Conservation (phyloP, 2,888 invertebrate genomes). For the Ormyrus thymus region DNA sequence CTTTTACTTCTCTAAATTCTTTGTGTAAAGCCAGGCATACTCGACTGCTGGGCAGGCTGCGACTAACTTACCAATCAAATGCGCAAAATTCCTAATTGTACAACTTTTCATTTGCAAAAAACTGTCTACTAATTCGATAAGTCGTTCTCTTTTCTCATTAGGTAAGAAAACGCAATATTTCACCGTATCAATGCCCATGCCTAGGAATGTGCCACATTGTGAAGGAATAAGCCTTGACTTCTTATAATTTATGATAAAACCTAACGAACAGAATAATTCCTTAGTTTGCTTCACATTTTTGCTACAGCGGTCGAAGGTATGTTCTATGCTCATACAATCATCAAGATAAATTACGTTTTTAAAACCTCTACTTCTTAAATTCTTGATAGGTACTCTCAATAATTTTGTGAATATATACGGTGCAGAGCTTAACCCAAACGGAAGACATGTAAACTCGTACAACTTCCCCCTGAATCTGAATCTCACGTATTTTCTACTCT, state of each 20-base stretch:
- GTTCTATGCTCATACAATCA: too few species aligned
- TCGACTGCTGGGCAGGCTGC: slow-evolving; percentile 22
- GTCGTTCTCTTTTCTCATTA: too few species aligned
- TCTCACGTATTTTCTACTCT: too few species aligned
- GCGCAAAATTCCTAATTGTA: slow-evolving; percentile 19
- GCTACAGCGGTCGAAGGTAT: too few species aligned
- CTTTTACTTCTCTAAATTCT: slow-evolving; percentile 27
- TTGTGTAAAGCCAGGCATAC: slow-evolving; percentile 38
- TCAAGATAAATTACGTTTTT: too few species aligned
- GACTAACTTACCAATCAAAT: slow-evolving; percentile 30
- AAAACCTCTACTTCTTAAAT: too few species aligned
- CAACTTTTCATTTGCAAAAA: slow-evolving; percentile 5
- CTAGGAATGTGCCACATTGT: slow-evolving; percentile 7
- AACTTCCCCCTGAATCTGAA: too few species aligned
- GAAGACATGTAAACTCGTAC: too few species aligned
- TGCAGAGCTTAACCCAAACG: too few species aligned
- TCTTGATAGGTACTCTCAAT: too few species aligned
- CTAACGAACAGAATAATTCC: neutral
- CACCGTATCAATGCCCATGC: slow-evolving; percentile 4
- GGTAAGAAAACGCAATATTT: neutral
- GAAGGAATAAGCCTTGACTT: neutral
- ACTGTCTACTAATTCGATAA: neutral
- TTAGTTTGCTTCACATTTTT: neutral
- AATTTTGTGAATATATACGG: too few species aligned
- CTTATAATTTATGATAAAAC: slow-evolving; percentile 4